A percentile compares a stretch with the other conserved stretches of the same genome.
Conservation (phyloP, 2,888 invertebrate genomes). For the Deilephila elpenor region DNA sequence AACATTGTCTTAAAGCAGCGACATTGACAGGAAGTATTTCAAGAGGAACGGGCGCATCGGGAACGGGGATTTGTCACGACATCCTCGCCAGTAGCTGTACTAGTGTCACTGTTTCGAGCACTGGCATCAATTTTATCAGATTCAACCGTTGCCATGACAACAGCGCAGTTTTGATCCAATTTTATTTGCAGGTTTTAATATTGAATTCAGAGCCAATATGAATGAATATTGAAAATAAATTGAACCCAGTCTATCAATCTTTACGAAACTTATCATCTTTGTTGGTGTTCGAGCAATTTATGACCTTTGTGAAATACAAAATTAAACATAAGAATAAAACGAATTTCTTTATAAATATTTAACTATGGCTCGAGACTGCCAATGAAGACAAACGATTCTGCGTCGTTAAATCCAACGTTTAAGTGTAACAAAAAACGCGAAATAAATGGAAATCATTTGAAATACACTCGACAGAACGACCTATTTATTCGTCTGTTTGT, state of each 20-base stretch:
- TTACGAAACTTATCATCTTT: background rate
- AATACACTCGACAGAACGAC: background rate
- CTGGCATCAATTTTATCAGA: constrained; percentile 45
- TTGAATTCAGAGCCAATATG: constrained; percentile 16
- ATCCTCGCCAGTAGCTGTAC: constrained; percentile 34
- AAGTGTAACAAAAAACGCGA: constrained; percentile 1
- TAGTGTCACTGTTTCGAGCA: constrained; percentile 36
- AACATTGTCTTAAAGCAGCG: background rate
- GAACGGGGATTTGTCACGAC: constrained; percentile 41
- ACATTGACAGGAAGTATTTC: constrained; percentile 24
- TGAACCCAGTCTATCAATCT: constrained; percentile 34
- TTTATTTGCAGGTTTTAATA: constrained; percentile 6
- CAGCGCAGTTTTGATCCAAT: constrained; percentile 26
- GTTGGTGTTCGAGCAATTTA: constrained; percentile 2
- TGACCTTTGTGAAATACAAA: background rate
- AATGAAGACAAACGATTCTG: background rate
- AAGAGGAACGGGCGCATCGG: constrained; percentile 39
- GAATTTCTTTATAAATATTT: background rate
- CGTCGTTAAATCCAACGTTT: background rate
- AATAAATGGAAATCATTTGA: background rate
- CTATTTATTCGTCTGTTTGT: background rate
- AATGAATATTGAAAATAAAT: constrained; percentile 35
- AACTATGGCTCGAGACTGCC: background rate
- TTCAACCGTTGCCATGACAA: constrained; percentile 36
- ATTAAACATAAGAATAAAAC: background rate